phyloP scores from a whole-genome alignment of 2,797 vertebrate species.

The Sphenodon punctatus region DNA sequence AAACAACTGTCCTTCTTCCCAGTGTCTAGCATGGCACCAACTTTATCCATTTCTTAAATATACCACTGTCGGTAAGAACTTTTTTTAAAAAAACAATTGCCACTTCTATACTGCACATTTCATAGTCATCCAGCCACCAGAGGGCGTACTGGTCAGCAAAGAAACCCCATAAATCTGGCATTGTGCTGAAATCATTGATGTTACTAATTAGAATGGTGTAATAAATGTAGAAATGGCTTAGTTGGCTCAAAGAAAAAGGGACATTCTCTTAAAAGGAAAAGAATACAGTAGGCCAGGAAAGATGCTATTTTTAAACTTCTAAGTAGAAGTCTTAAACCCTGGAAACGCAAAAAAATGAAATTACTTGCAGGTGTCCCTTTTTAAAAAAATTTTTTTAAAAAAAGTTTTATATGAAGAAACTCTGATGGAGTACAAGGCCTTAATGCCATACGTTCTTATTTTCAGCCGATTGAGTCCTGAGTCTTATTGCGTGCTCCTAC shows the following conservation, averaged over 20 bases:
- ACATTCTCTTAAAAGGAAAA: background rate
- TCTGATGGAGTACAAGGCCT: background rate
- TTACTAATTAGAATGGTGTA: background rate
- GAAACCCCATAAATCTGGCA: background rate
- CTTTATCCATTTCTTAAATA: no score
- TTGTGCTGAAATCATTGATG: background rate
- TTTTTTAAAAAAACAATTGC: no score
- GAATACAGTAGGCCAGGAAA: background rate
- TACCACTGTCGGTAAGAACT: no score
- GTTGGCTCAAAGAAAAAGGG: background rate
- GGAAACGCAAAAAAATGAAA: background rate
- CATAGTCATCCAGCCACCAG: background rate
- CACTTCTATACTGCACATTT: background rate
- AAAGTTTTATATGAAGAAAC: background rate
- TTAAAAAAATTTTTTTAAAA: no score
- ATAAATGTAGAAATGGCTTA: background rate
- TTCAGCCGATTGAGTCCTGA: background rate
- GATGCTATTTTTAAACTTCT: background rate
- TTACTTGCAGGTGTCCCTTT: background rate
- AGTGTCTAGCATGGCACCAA: no score
- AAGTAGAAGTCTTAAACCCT: background rate
- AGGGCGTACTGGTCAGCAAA: background rate
- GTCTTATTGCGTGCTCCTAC: background rate
- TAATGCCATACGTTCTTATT: background rate
- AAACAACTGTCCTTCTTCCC: no score